Evolutionary conservation across 2,797 vertebrate species (phyloP), one percentile per base, ranked within the genome.

Genomic region (Chiroxiphia lanceolata): DNA sequence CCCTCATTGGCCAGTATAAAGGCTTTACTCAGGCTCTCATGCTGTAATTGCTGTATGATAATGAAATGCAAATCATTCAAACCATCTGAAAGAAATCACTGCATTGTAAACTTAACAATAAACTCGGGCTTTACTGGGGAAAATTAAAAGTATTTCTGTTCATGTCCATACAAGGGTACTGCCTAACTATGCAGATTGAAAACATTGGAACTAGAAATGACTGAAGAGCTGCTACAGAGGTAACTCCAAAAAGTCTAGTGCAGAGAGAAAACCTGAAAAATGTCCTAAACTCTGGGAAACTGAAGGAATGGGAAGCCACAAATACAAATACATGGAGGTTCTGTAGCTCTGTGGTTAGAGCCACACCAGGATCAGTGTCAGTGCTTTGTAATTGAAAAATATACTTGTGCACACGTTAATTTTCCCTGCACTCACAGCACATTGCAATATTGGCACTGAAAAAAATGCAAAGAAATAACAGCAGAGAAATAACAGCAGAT

Each of bases 101-200:
- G 70, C 84, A 38, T 72, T 89, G 44, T 91, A 38, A 84, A 76
- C 22, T 50, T 54, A 9, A 12, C 38, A 9, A 9, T 47, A 29
- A 91, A 18, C 23, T 57, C 27, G 22, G 38, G 50, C 38, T 67
- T 69, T 33, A 36, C 40, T 79, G 68, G 71, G 76, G 45, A 50
- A 81, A 86, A 92, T 31, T 70, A 63, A 78, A 76, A 77, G n/a
- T 42, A 45, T 74, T 89, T 92, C 74, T 93, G 80, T 78, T 90
- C 60, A 2, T 69, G 38, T 87, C 83, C 44, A 31, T 67, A 8
- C 57, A 83, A 83, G 50, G 31, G 33, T 9, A 67, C 69, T 92
- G 69, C 84, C 76, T 89, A 72, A 76, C 79, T 72, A 7, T 83
- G n/a, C 36, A 83, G 31, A 68, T 15, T 60, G 87, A 84, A 93